Evolutionary conservation across 2,797 vertebrate species (phyloP).

Genomic region (Bradypodion pumilum): DNA sequence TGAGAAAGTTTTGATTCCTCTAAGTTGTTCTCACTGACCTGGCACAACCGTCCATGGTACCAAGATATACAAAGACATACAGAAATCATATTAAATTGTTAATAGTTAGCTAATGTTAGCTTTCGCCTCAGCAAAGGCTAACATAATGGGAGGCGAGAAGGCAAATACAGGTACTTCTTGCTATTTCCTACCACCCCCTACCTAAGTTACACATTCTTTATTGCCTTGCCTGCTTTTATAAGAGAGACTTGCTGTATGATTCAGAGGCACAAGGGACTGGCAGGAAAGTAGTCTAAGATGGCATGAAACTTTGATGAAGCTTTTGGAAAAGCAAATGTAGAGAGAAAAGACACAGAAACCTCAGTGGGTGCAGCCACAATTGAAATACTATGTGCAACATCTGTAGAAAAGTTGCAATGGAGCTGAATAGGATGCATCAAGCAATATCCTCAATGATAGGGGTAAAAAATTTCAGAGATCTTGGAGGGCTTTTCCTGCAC

Average conservation of each 20-base stretch:
- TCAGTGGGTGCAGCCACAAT: background rate
- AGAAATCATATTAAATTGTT: background rate
- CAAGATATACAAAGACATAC: background rate
- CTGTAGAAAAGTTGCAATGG: too few relatives aligned
- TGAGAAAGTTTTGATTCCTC: background rate
- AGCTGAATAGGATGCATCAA: too few relatives aligned
- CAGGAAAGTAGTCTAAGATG: background rate
- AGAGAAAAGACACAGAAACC: background rate
- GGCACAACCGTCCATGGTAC: background rate
- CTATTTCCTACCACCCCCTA: too few relatives aligned
- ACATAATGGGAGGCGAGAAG: background rate
- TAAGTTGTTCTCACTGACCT: background rate
- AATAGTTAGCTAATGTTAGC: background rate
- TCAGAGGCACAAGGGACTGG: background rate
- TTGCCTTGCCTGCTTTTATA: constrained; percentile 1
- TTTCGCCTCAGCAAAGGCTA: background rate
- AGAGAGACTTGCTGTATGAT: background rate
- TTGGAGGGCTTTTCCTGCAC: too few relatives aligned
- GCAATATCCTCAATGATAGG: too few relatives aligned
- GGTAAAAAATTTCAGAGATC: too few relatives aligned
- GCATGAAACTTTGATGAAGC: background rate
- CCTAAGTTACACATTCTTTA: too few relatives aligned
- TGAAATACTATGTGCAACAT: too few relatives aligned
- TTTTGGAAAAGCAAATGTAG: background rate
- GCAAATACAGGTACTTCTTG: background rate